Conservation (phyloP, 2,797 vertebrate species). For the Muscicapa comitata region DNA sequence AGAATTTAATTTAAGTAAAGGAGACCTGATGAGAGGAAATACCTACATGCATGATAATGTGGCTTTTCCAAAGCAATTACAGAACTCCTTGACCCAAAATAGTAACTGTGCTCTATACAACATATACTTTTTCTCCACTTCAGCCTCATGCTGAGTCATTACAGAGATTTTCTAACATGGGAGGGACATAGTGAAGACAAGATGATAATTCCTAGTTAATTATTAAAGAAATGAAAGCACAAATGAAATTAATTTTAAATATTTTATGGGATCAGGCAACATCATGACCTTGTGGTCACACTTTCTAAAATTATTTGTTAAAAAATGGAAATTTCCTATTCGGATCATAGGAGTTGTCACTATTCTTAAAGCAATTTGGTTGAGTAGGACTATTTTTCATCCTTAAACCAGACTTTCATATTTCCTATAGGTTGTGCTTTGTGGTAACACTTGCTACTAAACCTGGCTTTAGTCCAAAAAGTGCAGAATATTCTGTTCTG, state of each 20-base stretch:
- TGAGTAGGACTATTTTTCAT: background rate
- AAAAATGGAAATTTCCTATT: background rate
- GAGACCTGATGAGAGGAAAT: background rate
- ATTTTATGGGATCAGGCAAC: conserved; percentile 42
- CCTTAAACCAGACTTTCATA: background rate
- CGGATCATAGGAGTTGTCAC: background rate
- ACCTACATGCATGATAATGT: background rate
- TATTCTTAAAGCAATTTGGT: background rate
- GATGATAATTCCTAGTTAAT: conserved; percentile 30
- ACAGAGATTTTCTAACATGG: background rate
- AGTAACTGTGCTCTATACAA: background rate
- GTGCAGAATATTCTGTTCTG: background rate
- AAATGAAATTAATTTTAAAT: conserved; percentile 70
- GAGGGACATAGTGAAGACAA: background rate
- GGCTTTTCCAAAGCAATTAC: background rate
- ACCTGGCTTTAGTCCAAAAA: background rate
- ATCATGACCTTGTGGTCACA: conserved; percentile 15
- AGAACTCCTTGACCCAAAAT: background rate
- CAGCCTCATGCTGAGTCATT: background rate
- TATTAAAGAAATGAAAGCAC: conserved; percentile 48
- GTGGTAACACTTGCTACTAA: background rate
- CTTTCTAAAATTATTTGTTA: background rate
- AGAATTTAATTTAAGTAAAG: background rate
- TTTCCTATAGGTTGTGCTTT: background rate
- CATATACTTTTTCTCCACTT: background rate